A percentile compares a stretch with the other conserved stretches of the same genome.
These are phyloP conservation scores for Thunnus thynnus DNA, from an alignment of 2,113 vertebrate genomes.

Conservation along the genomic window DNA sequence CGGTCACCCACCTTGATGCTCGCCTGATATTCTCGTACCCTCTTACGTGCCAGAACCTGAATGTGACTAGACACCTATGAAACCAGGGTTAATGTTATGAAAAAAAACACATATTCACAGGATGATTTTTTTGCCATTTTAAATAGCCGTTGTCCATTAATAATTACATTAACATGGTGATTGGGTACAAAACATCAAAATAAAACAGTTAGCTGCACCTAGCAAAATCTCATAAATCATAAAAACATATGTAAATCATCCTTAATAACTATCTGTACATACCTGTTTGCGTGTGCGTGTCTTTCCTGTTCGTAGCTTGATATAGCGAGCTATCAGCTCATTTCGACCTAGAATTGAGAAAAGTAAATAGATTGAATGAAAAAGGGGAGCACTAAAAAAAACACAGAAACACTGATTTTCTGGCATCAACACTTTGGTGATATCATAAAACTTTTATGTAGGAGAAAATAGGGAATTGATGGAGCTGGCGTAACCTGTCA, in stretches of 20 bases:
- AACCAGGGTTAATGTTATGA: slow-evolving; percentile 60
- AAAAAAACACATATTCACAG: slow-evolving; percentile 74
- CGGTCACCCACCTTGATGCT: slow-evolving; percentile 96
- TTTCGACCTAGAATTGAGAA: slow-evolving; percentile 89
- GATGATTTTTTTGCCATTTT: slow-evolving; percentile 34
- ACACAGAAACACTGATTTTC: too few relatives aligned
- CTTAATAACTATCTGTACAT: slow-evolving; percentile 39
- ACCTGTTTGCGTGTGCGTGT: slow-evolving; percentile 97
- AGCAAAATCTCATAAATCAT: neutral
- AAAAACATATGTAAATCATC: neutral
- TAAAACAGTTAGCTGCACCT: neutral
- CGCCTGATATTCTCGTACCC: slow-evolving; percentile 98
- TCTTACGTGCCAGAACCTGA: slow-evolving; percentile 99
- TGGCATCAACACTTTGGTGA: too few relatives aligned
- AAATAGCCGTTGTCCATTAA: neutral
- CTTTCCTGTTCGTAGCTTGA: slow-evolving; percentile 96
- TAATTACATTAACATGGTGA: neutral
- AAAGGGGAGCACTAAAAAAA: too few relatives aligned
- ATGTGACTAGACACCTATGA: slow-evolving; percentile 98
- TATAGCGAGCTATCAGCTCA: slow-evolving; percentile 96
- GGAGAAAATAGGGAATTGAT: too few relatives aligned
- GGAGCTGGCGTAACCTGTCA: too few relatives aligned
- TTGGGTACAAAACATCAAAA: neutral
- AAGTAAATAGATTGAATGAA: neutral
- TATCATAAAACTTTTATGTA: too few relatives aligned